phyloP scores from a whole-genome alignment of 2,888 invertebrate genomes.

The Xylophagus ater region DNA sequence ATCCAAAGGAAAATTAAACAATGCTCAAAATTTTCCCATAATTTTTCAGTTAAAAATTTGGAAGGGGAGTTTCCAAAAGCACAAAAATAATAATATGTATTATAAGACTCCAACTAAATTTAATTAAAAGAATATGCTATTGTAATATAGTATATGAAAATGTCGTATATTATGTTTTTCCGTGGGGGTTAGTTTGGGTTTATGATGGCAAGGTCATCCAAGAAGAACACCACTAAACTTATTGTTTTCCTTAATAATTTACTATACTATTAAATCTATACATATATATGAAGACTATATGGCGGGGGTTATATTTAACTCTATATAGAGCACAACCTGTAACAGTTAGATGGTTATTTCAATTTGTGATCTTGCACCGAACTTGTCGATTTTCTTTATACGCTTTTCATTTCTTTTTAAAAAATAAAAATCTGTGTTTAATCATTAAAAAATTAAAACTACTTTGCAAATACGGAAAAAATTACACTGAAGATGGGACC shows the following conservation, averaged over 20 bases:
- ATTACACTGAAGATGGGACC: slow-evolving; percentile 9
- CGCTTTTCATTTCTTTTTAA: slow-evolving; percentile 1
- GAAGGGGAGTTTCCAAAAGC: too few species aligned
- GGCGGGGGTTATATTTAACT: slow-evolving; percentile 13
- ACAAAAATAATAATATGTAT: too few species aligned
- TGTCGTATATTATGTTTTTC: too few species aligned
- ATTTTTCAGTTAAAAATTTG: too few species aligned
- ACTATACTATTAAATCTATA: not conserved
- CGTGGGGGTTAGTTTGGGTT: too few species aligned
- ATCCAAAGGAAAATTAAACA: too few species aligned
- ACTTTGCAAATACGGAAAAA: too few species aligned
- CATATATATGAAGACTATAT: not conserved
- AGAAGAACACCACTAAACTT: slow-evolving; percentile 7
- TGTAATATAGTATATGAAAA: too few species aligned
- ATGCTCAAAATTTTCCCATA: too few species aligned
- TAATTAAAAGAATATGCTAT: too few species aligned
- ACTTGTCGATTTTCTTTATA: slow-evolving; percentile 9
- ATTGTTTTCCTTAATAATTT: slow-evolving; percentile 6
- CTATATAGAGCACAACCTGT: slow-evolving; percentile 14
- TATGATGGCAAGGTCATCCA: slow-evolving; percentile 16
- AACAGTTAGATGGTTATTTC: slow-evolving; percentile 14
- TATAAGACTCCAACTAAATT: too few species aligned
- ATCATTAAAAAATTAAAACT: too few species aligned
- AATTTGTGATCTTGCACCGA: slow-evolving; percentile 14
- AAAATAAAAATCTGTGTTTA: slow-evolving; percentile 9